Percentiles rank a stretch among this genome's conserved stretches.
Conservation (phyloP, 2,797 vertebrate species). For the Helarctos malayanus region DNA sequence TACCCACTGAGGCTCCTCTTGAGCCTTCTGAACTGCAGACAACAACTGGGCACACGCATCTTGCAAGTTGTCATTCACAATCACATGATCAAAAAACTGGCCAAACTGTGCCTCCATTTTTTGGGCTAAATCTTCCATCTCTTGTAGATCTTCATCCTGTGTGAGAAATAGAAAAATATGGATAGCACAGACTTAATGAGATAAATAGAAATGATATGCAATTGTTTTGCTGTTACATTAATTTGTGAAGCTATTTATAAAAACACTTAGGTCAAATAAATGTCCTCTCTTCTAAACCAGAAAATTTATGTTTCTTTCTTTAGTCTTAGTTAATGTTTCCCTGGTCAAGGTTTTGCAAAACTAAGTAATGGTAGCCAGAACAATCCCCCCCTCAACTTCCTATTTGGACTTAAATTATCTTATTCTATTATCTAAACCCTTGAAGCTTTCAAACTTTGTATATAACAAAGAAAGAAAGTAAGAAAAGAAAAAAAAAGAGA, state of each 20-base stretch:
- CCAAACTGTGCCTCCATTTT: constrained; percentile 94
- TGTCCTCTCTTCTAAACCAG: constrained; percentile 17
- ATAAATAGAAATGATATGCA: constrained; percentile 44
- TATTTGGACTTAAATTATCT: not conserved
- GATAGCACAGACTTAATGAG: constrained; percentile 6
- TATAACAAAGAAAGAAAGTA: not conserved
- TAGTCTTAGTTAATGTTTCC: constrained; percentile 27
- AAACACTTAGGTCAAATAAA: constrained; percentile 23
- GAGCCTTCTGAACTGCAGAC: constrained; percentile 91
- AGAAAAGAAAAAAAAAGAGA: not conserved
- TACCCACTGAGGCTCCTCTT: constrained; percentile 97
- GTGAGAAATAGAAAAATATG: constrained; percentile 51
- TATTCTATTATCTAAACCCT: constrained; percentile 16
- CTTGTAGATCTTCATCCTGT: constrained; percentile 97
- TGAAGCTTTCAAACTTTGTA: constrained; percentile 1
- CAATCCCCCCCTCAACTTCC: not conserved
- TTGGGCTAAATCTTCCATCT: constrained; percentile 94
- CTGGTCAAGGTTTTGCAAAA: constrained; percentile 31
- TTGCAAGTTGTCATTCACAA: constrained; percentile 94
- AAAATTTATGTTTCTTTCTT: not conserved
- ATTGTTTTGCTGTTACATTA: constrained; percentile 13
- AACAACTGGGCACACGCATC: constrained; percentile 92
- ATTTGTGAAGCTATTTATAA: not conserved
- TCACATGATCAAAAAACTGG: constrained; percentile 95
- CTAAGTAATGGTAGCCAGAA: constrained; percentile 32